These are phyloP conservation scores for Crotalus viridis DNA, from an alignment of 2,113 vertebrate species.

Conservation along the genomic window DNA sequence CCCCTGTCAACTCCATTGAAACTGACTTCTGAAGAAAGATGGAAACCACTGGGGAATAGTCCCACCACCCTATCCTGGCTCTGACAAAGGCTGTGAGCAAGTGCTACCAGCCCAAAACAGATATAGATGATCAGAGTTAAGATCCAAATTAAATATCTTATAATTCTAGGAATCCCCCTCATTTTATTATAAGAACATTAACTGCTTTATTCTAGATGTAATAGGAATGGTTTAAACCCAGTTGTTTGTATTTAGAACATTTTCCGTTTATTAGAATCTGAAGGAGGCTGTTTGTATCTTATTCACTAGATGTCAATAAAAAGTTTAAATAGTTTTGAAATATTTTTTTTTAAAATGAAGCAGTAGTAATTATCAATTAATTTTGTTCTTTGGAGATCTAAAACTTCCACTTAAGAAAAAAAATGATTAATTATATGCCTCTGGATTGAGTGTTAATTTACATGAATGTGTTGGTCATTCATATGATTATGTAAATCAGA, in stretches of 20 bases:
- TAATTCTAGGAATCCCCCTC: background rate
- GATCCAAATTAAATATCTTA: background rate
- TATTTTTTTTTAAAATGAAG: background rate
- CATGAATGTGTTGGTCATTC: background rate
- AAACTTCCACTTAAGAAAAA: accelerated
- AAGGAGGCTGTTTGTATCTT: background rate
- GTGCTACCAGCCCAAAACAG: background rate
- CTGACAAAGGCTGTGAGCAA: background rate
- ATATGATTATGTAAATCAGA: background rate
- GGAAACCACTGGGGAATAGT: background rate
- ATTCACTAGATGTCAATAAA: constrained; percentile 74
- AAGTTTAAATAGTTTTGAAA: constrained; percentile 38
- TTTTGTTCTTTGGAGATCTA: background rate
- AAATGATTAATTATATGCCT: accelerated
- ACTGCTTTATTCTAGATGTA: background rate
- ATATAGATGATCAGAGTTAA: background rate
- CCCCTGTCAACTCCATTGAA: background rate
- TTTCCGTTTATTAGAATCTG: background rate
- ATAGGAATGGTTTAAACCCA: background rate
- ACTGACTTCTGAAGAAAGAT: background rate
- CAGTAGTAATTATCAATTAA: background rate
- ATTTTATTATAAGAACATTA: background rate
- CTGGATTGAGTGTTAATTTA: background rate
- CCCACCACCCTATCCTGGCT: background rate
- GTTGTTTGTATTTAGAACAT: background rate